Evolutionary conservation across 2,888 invertebrate genomes (phyloP).

Genomic region (Saturnia japonica): DNA sequence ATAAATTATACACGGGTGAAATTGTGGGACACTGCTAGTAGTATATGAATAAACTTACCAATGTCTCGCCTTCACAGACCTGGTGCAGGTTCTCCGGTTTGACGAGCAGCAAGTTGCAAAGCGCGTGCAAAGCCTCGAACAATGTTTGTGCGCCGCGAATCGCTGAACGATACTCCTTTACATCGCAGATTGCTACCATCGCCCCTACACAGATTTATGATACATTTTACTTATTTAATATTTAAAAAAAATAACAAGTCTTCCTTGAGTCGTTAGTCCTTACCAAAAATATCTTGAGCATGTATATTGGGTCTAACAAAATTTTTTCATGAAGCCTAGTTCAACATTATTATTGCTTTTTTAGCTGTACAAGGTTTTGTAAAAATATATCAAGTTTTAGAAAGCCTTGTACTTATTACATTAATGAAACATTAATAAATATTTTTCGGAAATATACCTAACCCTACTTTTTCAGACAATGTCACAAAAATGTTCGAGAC

Average conservation of each 20-base stretch:
- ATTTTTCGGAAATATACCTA: no score
- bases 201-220: slow-evolving; percentile 84
- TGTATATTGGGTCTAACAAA: neutral
- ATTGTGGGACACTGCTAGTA: neutral
- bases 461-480: no score
- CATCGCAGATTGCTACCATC: slow-evolving; percentile 98
- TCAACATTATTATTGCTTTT: no score
- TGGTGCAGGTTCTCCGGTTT: slow-evolving; percentile 98
- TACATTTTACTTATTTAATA: neutral
- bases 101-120: slow-evolving; percentile 96
- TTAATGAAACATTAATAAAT: no score
- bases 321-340: no score
- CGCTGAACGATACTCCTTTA: slow-evolving; percentile 97
- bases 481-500: no score
- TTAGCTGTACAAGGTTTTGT: no score
- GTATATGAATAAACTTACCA: slow-evolving; percentile 83
- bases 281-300: neutral
- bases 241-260: neutral
- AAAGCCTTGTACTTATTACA: no score
- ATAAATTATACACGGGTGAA: no score
- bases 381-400: no score
- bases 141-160: slow-evolving; percentile 91
- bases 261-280: neutral
- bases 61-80: slow-evolving; percentile 95
- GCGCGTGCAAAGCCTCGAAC: slow-evolving; percentile 97